Evolutionary conservation across 2,888 invertebrate species (phyloP).

Genomic region (Andrena marginata): DNA sequence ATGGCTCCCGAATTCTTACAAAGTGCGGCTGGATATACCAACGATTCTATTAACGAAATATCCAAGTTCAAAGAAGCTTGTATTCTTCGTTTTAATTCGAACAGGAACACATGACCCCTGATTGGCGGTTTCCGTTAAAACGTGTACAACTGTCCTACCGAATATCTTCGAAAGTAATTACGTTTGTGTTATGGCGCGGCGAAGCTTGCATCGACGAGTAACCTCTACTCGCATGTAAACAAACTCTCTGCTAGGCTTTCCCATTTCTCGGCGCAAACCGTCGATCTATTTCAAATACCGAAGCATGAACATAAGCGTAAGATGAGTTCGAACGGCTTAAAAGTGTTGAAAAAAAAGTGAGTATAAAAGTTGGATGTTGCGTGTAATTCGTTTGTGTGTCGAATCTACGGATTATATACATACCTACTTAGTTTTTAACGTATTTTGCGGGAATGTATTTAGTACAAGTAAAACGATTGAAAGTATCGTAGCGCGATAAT

Average conservation of each 20-base stretch:
- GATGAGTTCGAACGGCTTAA: slow-evolving; percentile 67
- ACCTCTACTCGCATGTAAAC: slow-evolving; percentile 56
- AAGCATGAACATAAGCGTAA: slow-evolving; percentile 41
- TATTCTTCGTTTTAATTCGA: background rate
- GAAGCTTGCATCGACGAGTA: slow-evolving; percentile 16
- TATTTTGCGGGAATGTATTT: background rate
- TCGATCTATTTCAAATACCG: slow-evolving; percentile 11
- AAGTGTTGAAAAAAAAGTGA: slow-evolving; percentile 68
- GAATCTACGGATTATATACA: background rate
- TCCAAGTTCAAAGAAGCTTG: background rate
- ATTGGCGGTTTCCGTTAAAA: slow-evolving; percentile 42
- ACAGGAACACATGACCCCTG: background rate
- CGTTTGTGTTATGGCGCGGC: slow-evolving; percentile 29
- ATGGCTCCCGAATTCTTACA: background rate
- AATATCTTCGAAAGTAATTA: slow-evolving; percentile 10
- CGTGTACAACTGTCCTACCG: slow-evolving; percentile 18
- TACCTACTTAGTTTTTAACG: too few species aligned
- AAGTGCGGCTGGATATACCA: too few species aligned
- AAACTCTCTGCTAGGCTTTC: slow-evolving; percentile 40
- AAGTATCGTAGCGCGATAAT: background rate
- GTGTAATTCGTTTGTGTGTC: background rate
- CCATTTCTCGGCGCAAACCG: background rate
- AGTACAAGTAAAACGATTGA: background rate
- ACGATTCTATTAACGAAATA: background rate
- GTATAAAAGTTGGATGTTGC: slow-evolving; percentile 36